Evolutionary conservation across 2,113 vertebrate genomes (phyloP), one percentile per base, ranked within the genome.

Genomic region (Limanda limanda): DNA sequence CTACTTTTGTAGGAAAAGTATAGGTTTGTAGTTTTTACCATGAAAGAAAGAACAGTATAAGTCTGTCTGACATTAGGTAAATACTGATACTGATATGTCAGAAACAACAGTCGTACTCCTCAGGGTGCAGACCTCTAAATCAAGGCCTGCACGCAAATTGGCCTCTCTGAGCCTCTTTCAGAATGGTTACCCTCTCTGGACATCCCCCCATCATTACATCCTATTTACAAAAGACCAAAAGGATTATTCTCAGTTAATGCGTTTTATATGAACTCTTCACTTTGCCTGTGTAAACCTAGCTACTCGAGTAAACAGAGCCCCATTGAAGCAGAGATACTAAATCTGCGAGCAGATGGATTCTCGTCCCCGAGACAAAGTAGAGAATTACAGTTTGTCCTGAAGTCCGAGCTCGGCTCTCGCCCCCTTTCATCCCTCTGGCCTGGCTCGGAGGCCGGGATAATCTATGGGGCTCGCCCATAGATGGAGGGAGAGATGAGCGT

Each of bases 201-300:
- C 78, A 76, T 68, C 79, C 72, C 79, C 40, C 76, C 76, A 23
- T 88, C 78, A 88, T 85, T 88, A 87, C 84, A 87, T 86, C 79
- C 77, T 91, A 88, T 91, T 90, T 89, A 88, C 87, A 69, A 83
- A 86, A 85, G 85, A 72, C 59, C 76, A 58, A 71, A 83, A 74
- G 84, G 84, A 84, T 89, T 88, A 85, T 79, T 85, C 85, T 77
- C 69, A 78, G 86, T 77, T 88, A 79, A 88, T 89, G 75, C 71
- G 48, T 88, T 90, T 90, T 85, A 76, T 91, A 90, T 91, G 86
- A 92, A 92, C 71, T 79, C 68, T 78, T 79, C 80, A 58, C 65
- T 85, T 31, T 31, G 31, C 31, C 31, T 82, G 72, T 86, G 88
- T 88, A 89, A 91, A 88, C 77, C 59, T 27, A 89, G 82, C 88